A percentile compares a stretch with the other conserved stretches of the same genome.
Conservation (phyloP, 1,140 invertebrate species). For the Planococcus citri region DNA sequence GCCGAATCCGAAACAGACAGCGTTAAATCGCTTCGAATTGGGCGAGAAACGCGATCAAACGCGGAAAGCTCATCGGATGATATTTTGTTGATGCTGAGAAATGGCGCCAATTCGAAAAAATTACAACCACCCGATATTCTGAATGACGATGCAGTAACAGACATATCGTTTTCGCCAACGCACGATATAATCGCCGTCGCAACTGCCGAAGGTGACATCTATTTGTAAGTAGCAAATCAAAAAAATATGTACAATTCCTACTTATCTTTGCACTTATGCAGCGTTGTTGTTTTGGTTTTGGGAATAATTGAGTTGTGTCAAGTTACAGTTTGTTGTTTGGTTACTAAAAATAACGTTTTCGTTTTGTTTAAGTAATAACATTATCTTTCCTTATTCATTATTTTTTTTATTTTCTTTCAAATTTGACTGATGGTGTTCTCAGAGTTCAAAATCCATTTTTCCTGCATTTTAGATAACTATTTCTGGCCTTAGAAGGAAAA, state of each 20-base stretch:
- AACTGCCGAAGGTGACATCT: neutral
- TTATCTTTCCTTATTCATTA: no score
- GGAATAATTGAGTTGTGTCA: neutral
- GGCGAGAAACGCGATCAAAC: neutral
- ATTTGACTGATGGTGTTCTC: no score
- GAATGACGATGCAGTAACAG: neutral
- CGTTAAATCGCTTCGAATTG: neutral
- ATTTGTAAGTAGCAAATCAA: constrained; percentile 2
- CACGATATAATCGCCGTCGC: neutral
- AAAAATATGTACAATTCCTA: no score
- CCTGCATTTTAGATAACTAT: no score
- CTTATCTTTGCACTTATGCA: no score
- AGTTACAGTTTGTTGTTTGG: neutral
- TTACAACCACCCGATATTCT: neutral
- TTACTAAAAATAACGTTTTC: neutral
- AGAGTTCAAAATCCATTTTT: no score
- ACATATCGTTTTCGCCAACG: neutral
- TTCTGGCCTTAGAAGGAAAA: no score
- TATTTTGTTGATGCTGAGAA: neutral
- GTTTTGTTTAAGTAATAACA: no score
- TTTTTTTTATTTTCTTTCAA: no score
- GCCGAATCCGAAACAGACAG: no score
- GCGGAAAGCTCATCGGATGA: neutral
- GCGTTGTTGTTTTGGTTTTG: no score
- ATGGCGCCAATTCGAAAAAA: neutral